A percentile compares a stretch with the other conserved stretches of the same genome.
phyloP scores from a whole-genome alignment of 2,797 vertebrate genomes.

The Todus mexicanus region DNA sequence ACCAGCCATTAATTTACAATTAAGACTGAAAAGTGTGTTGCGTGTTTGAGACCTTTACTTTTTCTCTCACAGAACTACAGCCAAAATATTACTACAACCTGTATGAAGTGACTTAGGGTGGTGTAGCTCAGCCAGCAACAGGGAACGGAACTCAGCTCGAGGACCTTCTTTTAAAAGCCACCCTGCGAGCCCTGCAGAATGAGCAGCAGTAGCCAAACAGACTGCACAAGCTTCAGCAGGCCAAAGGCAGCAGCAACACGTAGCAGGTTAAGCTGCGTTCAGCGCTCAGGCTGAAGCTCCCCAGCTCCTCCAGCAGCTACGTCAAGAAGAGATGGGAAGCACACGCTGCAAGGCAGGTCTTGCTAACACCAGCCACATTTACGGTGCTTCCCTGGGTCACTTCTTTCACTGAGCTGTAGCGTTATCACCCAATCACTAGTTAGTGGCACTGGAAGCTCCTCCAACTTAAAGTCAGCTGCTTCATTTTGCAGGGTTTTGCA shows the following conservation, averaged over 20 bases:
- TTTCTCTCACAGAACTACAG: background rate
- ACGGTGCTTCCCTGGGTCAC: background rate
- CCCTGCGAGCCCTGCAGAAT: background rate
- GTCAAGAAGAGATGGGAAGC: background rate
- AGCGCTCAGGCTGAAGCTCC: background rate
- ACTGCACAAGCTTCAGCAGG: background rate
- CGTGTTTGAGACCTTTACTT: background rate
- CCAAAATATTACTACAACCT: background rate
- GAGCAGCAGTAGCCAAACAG: background rate
- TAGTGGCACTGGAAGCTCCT: background rate
- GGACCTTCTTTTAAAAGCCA: background rate
- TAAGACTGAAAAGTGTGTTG: background rate
- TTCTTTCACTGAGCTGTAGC: background rate
- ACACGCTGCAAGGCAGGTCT: background rate
- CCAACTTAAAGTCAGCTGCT: background rate
- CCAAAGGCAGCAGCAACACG: background rate
- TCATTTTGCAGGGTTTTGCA: background rate
- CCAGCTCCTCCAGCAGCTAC: background rate
- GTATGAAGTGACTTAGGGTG: background rate
- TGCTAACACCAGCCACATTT: background rate
- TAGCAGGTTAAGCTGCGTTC: background rate
- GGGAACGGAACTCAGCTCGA: background rate
- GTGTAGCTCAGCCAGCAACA: background rate
- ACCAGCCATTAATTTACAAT: background rate
- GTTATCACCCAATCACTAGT: background rate